These are phyloP conservation scores for Panonychus citri DNA, from an alignment of 1,140 invertebrate species.

Conservation along the genomic window DNA sequence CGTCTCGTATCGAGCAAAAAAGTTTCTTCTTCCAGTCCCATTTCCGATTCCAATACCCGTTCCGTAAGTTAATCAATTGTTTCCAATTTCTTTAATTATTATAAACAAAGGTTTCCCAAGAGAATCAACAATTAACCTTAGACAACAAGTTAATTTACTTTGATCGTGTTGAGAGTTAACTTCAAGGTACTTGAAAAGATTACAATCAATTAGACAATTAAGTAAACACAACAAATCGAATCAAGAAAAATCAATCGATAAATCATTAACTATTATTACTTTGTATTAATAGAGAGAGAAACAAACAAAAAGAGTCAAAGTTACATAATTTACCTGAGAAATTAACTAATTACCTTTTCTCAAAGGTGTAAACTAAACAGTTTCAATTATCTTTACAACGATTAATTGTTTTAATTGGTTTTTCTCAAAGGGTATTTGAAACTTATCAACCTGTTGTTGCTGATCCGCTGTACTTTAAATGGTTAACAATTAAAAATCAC, in stretches of 20 bases:
- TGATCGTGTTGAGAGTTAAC: neutral
- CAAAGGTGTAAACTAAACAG: no score
- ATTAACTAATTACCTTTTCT: no score
- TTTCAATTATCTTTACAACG: no score
- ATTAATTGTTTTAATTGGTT: no score
- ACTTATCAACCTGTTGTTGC: neutral
- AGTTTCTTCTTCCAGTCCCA: neutral
- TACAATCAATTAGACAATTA: neutral
- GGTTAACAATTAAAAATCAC: neutral
- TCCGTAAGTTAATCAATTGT: no score
- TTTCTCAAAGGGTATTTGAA: neutral
- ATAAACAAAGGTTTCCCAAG: no score
- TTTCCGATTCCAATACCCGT: neutral
- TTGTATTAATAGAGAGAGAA: no score
- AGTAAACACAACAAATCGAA: neutral
- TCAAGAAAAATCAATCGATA: no score
- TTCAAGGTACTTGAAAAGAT: neutral
- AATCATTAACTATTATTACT: no score
- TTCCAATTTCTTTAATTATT: no score
- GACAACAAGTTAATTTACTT: neutral
- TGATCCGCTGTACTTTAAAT: neutral
- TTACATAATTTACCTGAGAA: no score
- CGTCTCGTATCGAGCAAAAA: neutral
- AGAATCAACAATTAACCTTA: neutral
- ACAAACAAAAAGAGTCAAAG: no score